Conservation (phyloP, 92 coral and sea anemone species). For the Phenganax marumi region DNA sequence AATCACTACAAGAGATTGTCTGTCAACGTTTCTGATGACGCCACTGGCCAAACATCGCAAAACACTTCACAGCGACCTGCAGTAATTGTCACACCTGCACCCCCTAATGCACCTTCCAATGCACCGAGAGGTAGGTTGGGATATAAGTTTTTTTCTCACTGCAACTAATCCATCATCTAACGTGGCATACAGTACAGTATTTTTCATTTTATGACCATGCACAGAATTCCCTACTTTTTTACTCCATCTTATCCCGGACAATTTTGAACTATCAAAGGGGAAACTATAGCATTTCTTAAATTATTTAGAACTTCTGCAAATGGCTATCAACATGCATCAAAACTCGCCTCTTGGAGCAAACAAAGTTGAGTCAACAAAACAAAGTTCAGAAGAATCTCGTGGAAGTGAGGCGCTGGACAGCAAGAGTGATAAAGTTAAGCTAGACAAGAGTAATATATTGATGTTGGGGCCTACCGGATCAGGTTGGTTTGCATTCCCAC, state of each 20-base stretch:
- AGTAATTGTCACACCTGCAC: conserved; percentile 73
- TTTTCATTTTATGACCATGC: too few species aligned
- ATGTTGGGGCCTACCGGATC: conserved; percentile 97
- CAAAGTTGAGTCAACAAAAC: conserved; percentile 75
- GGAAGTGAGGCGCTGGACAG: conserved; percentile 92
- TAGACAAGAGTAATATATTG: conserved; percentile 93
- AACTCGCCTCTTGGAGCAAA: conserved; percentile 98
- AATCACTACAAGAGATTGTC: conserved; percentile 92
- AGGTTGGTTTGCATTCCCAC: conserved; percentile 49
- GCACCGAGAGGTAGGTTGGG: conserved; percentile 78
- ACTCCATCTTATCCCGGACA: too few species aligned
- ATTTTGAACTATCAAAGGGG: too few species aligned
- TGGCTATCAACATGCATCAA: conserved; percentile 81
- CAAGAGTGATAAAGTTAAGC: conserved; percentile 73
- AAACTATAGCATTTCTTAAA: background rate
- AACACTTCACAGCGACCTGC: conserved; percentile 56
- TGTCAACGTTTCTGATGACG: conserved; percentile 66
- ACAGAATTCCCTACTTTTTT: too few species aligned
- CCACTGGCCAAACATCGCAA: conserved; percentile 49
- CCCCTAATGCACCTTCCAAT: conserved; percentile 62
- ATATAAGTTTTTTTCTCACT: background rate
- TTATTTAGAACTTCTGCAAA: conserved; percentile 72
- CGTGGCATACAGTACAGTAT: too few species aligned
- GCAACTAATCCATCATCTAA: background rate
- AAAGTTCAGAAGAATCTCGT: conserved; percentile 30